Evolutionary conservation across 2,888 invertebrate genomes (phyloP).

Genomic region (Trichogramma evanescens): DNA sequence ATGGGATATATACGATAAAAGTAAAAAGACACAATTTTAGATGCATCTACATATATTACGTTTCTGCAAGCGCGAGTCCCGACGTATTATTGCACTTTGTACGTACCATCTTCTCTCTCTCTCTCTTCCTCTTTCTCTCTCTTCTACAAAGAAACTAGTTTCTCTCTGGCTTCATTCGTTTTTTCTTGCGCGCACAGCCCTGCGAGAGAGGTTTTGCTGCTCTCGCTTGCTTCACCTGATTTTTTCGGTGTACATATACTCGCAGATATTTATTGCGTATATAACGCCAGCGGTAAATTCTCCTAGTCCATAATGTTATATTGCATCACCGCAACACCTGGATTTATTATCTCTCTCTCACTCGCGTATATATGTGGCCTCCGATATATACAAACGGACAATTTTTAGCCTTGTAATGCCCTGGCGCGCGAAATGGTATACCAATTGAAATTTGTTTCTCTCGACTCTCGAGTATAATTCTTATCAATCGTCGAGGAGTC

Average conservation of each 20-base stretch:
- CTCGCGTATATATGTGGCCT: too few species aligned
- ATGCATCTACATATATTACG: conserved; percentile 17
- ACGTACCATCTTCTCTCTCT: neutral
- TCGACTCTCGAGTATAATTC: too few species aligned
- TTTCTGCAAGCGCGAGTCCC: neutral
- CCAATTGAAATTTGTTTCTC: too few species aligned
- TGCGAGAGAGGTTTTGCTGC: neutral
- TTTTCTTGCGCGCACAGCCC: neutral
- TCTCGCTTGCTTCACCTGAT: too few species aligned
- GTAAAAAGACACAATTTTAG: conserved; percentile 10
- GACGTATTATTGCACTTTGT: neutral
- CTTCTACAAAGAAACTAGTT: conserved; percentile 19
- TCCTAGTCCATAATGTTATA: conserved; percentile 13
- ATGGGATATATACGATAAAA: conserved; percentile 5
- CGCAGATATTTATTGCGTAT: neutral
- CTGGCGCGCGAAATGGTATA: too few species aligned
- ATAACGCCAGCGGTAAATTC: conserved; percentile 16
- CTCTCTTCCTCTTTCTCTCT: neutral
- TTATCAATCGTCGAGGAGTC: too few species aligned
- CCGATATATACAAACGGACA: too few species aligned
- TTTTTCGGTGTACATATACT: neutral
- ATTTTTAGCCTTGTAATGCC: too few species aligned
- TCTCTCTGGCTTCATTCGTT: conserved; percentile 15
- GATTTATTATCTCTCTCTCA: too few species aligned
- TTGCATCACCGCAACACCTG: too few species aligned